Evolutionary conservation across 2,113 vertebrate species (phyloP).

Genomic region (Sialia sialis): DNA sequence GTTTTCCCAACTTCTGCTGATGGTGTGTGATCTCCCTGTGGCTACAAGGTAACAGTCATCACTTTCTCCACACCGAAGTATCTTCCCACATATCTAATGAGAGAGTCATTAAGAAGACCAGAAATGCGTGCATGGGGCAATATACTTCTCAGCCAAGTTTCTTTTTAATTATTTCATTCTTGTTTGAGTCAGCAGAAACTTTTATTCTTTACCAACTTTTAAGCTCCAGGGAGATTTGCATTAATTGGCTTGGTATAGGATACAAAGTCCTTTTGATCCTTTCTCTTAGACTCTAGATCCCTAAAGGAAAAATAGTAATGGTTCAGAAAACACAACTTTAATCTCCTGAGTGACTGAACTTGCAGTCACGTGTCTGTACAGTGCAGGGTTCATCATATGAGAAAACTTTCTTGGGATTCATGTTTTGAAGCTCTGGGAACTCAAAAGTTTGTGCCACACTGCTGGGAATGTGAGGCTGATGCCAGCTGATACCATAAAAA

Average conservation of each 20-base stretch:
- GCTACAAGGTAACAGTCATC: background rate
- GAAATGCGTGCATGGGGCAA: background rate
- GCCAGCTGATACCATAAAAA: background rate
- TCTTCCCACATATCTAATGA: background rate
- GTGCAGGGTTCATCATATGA: background rate
- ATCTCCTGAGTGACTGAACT: background rate
- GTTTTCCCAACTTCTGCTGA: fast-evolving
- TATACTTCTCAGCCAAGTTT: background rate
- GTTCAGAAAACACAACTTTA: background rate
- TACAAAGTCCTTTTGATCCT: background rate
- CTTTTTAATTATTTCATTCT: background rate
- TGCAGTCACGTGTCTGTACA: background rate
- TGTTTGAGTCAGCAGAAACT: background rate
- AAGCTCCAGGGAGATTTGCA: background rate
- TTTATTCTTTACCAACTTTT: background rate
- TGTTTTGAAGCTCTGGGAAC: background rate
- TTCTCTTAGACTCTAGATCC: background rate
- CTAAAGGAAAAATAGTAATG: background rate
- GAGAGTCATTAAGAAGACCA: background rate
- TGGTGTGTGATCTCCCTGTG: background rate
- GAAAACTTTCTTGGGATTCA: background rate
- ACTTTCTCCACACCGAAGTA: background rate
- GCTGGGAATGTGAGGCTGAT: background rate
- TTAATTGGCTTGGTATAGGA: background rate
- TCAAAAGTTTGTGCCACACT: background rate